Base-by-base conservation (phyloP, 2,113 vertebrate genomes). In the Rhinichthys klamathensis region DNA sequence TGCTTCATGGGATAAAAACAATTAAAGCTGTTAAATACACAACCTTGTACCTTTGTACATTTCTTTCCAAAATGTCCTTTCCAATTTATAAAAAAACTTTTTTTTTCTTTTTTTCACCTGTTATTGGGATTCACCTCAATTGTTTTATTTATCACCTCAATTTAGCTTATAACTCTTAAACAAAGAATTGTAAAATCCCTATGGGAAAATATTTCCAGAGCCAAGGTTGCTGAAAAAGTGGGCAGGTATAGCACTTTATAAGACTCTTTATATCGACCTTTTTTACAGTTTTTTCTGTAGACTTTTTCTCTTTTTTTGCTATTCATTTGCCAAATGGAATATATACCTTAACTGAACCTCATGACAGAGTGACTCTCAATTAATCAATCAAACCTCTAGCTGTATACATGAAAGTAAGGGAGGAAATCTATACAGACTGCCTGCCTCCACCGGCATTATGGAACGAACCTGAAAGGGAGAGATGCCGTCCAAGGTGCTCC, bases 401-500 rank as follows among this genome's bases (percentile, higher is more conserved):
- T 49, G 63, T 67, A 89, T 41, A 87, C 76, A 77, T 83, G 76
- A 56, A 87, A 51, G 90, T 41, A 85, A 76, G 87, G 83, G 76
- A 88, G 91, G 87, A 87, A 51, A 69, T 81, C 78, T 27, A 69
- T 87, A 91, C 91, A 84, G 90, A 9, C 86, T 84, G 89, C 61
- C 25, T 72, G 25, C 88, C 91, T 88, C 89, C 89, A 90, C 87
- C 85, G 89, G 90, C 84, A 88, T 88, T 92, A 93, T 91, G 89
- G 90, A 88, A 88, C 88, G 90, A 77, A 91, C 89, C 51, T 89
- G 87, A 89, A 91, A 90, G 92, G 89, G 88, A 92, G 91, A 89
- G 56, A 82, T 92, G 89, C 91, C 89, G 83, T 92, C 92, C 93
- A 94, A 95, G 93, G 93, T 93, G 93, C 90, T 94, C 91, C 84